These are phyloP conservation scores for Nibea coibor DNA, from an alignment of 2,113 vertebrate genomes.

Conservation along the genomic window DNA sequence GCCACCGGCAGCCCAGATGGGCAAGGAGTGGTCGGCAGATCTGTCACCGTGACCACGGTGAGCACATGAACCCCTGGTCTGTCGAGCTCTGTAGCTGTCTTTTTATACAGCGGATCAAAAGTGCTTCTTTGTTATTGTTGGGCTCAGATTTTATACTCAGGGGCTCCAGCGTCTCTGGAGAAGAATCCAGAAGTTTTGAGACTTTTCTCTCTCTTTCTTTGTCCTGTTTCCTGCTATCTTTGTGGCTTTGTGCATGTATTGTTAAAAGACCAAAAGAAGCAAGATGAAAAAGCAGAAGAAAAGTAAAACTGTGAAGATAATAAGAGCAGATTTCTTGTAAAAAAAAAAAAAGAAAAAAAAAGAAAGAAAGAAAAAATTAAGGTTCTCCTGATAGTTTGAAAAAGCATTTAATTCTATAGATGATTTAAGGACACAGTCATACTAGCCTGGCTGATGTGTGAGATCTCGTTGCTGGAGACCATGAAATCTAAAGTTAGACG, in stretches of 20 bases:
- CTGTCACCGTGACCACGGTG: conserved; percentile 75
- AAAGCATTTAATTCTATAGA: conserved; percentile 26
- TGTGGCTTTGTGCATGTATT: conserved; percentile 33
- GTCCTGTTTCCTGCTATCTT: conserved; percentile 48
- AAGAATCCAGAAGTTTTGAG: conserved; percentile 40
- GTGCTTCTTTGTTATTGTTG: conserved; percentile 74
- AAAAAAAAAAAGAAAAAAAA: too few relatives aligned
- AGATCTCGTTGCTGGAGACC: conserved; percentile 52
- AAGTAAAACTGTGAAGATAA: conserved; percentile 32
- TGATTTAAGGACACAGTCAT: conserved; percentile 16
- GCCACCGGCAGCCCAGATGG: conserved; percentile 81
- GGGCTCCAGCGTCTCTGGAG: conserved; percentile 43
- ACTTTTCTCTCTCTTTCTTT: conserved; percentile 49
- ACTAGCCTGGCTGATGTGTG: conserved; percentile 19
- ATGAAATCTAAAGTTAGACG: conserved; percentile 62
- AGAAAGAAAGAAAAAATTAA: conserved; percentile 7
- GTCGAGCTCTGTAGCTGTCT: conserved; percentile 57
- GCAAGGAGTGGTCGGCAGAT: conserved; percentile 76
- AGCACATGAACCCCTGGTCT: conserved; percentile 68
- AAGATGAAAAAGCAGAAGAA: background rate
- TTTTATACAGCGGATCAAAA: conserved; percentile 74
- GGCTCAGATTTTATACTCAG: conserved; percentile 59
- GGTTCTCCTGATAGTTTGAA: background rate
- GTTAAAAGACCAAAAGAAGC: conserved; percentile 6
- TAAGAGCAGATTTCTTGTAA: conserved; percentile 32